Base-by-base conservation (phyloP, 2,113 vertebrate species). In the Myotis davidii region DNA sequence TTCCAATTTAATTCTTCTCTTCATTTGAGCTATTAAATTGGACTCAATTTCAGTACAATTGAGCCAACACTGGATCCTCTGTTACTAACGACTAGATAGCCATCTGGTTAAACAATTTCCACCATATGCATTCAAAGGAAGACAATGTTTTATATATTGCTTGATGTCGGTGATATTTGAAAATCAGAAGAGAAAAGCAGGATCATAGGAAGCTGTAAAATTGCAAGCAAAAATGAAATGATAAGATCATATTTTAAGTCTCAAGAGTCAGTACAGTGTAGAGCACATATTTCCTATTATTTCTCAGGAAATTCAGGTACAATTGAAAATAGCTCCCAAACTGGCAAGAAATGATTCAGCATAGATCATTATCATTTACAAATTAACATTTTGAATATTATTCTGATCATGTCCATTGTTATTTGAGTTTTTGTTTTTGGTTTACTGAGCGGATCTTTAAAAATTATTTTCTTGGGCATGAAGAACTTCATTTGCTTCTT, bases 1-100 rank as follows among this genome's bases (percentile, higher is more conserved):
- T 96, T 98, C 65, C 96, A 56, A 88, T 97, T 96, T 96, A 96
- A 96, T 96, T 97, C 8, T 79, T 9, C 72, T 98, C 67, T 61
- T 96, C 21, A 83, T 97, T 95, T 97, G 16, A 74, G 39, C 85
- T 87, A 94, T 95, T 92, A 96, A 97, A 91, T 90, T 92, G 17
- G 82, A 27, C 45, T 94, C 45, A 64, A 21, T 95, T 98, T 97
- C 54, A 94, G 42, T 95, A 16, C 82, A 87, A 72, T 20, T 76
- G 23, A 88, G 84, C 6, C 45, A 76, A 45, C 86, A 76, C 72
- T n/a, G 20, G 2, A 88, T 85, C 16, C 0, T 5, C 59, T 70
- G 91, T 96, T 94, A 92, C 85, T 85, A 83, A 20, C 4, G n/a
- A 76, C 73, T 86, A 1, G 76, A 21, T 48, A 25, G 50, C 91